Evolutionary conservation across 2,113 vertebrate genomes (phyloP).

Genomic region (Cygnus buccinator): DNA sequence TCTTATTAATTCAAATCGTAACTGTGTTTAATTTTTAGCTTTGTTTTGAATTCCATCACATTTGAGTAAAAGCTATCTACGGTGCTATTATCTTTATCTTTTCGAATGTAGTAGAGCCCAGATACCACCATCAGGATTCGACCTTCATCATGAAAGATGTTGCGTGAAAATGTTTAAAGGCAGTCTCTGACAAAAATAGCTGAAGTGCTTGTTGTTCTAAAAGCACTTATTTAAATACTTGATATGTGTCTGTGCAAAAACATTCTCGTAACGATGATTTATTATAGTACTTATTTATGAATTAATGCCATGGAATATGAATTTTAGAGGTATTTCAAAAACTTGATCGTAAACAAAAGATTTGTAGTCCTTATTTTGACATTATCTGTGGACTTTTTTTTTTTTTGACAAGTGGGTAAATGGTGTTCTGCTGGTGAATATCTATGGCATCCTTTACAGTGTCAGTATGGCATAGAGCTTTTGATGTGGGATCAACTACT

Average conservation of each 20-base stretch:
- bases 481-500: background rate
- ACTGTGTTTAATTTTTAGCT: background rate
- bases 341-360: background rate
- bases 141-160: background rate
- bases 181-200: background rate
- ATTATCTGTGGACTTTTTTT: background rate
- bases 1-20: background rate
- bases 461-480: background rate
- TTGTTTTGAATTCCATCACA: background rate
- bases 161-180: background rate
- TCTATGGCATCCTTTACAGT: background rate
- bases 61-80: background rate
- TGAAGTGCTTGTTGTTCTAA: background rate
- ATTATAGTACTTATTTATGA: background rate
- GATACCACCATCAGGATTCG: background rate
- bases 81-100: background rate
- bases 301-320: background rate
- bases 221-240: background rate
- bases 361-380: background rate
- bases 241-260: background rate
- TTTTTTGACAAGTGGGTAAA: background rate
- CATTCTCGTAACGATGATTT: rapidly evolving
- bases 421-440: background rate
- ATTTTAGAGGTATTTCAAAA: background rate
- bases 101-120: background rate